Conservation (phyloP, 2,888 invertebrate species). For the Erebia ligea region DNA sequence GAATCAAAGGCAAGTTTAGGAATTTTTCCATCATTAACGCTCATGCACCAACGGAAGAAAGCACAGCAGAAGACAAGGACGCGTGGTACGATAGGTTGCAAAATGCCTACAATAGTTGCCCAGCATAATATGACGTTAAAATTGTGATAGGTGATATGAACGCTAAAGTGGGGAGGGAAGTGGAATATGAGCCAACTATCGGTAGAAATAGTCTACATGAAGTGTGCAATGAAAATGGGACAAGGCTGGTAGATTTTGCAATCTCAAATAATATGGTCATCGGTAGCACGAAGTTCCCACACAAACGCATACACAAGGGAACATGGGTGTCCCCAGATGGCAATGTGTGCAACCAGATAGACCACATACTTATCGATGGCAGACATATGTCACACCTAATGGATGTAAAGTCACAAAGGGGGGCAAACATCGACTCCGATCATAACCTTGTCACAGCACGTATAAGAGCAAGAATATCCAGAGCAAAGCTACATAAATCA, state of each 20-base stretch:
- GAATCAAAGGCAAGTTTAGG: not conserved
- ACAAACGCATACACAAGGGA: not conserved
- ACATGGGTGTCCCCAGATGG: not conserved
- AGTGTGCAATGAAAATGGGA: not conserved
- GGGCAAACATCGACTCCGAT: not conserved
- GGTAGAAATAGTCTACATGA: not conserved
- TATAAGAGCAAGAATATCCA: constrained; percentile 1
- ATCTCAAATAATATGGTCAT: not conserved
- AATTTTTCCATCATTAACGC: not conserved
- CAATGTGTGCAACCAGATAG: not conserved
- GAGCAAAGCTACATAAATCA: not conserved
- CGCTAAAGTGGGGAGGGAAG: not conserved
- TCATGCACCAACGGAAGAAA: not conserved
- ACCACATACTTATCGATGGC: not conserved
- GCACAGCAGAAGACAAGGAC: not conserved
- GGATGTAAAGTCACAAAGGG: not conserved
- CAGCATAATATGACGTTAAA: not conserved
- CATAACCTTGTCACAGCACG: not conserved
- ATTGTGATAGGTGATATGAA: not conserved
- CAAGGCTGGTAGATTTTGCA: not conserved
- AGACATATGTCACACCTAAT: not conserved
- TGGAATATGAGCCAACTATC: not conserved
- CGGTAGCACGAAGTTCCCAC: not conserved
- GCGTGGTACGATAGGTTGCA: not conserved
- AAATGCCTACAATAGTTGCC: not conserved